Percentiles rank a stretch among this genome's conserved stretches.
phyloP scores from a whole-genome alignment of 2,888 invertebrate genomes.

The Lasioglossum vierecki region DNA sequence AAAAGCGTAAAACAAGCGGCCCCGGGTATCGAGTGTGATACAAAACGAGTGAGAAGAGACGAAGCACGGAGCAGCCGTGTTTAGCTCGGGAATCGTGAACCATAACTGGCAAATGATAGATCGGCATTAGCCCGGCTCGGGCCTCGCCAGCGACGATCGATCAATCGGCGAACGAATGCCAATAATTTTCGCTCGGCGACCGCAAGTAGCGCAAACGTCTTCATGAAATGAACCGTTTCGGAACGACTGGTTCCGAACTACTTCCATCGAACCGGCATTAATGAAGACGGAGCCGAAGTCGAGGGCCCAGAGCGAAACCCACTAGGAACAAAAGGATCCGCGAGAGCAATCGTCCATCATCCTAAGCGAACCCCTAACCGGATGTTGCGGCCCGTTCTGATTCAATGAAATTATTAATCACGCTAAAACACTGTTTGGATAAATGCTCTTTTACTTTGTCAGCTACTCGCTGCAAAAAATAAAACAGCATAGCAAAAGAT shows the following conservation, averaged over 20 bases:
- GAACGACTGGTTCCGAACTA: slow-evolving; percentile 34
- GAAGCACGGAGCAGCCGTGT: slow-evolving; percentile 17
- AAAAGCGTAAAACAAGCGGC: slow-evolving; percentile 2
- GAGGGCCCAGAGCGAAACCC: background rate
- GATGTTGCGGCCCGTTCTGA: background rate
- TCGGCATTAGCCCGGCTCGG: slow-evolving; percentile 21
- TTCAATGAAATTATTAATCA: slow-evolving; percentile 17
- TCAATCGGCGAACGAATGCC: slow-evolving; percentile 38
- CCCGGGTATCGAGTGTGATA: slow-evolving; percentile 8
- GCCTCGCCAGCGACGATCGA: slow-evolving; percentile 28
- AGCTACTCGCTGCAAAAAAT: background rate
- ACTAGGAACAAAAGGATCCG: slow-evolving; percentile 22
- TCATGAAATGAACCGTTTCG: slow-evolving; percentile 47
- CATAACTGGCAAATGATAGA: slow-evolving; percentile 46
- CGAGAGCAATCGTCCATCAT: slow-evolving; percentile 15
- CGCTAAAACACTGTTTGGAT: background rate
- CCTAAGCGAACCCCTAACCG: background rate
- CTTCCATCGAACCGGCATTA: slow-evolving; percentile 47
- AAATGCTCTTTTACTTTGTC: background rate
- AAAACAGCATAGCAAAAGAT: background rate
- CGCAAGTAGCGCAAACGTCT: slow-evolving; percentile 41
- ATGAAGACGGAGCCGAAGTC: slow-evolving; percentile 39
- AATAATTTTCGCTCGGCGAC: slow-evolving; percentile 39
- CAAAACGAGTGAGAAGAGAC: slow-evolving; percentile 8
- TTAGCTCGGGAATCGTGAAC: slow-evolving; percentile 33